Percentiles rank a stretch among this genome's conserved stretches.
Conservation (phyloP, 2,113 vertebrate genomes). For the Elgaria multicarinata region DNA sequence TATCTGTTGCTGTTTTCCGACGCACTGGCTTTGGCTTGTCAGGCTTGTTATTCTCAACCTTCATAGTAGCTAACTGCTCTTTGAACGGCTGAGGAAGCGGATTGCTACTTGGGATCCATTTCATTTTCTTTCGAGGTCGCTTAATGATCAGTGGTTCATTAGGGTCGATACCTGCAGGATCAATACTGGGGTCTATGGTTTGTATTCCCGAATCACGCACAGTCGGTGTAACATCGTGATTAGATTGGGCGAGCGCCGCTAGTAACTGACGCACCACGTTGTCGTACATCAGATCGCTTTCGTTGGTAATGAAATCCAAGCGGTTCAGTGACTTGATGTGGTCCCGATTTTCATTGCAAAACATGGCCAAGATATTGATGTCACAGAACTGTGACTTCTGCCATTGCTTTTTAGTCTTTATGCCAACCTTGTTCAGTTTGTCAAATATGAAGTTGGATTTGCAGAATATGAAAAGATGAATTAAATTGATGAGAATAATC, state of each 20-base stretch:
- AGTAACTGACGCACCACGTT: conserved; percentile 97
- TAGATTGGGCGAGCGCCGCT: conserved; percentile 95
- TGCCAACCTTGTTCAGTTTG: conserved; percentile 98
- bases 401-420: conserved; percentile 96
- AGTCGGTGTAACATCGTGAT: conserved; percentile 94
- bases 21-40: conserved; percentile 93
- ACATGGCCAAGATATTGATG: conserved; percentile 99
- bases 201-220: conserved; percentile 93
- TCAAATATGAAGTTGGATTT: conserved; percentile 99
- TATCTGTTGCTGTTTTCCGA: conserved; percentile 90
- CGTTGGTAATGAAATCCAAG: conserved; percentile 98
- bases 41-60: conserved; percentile 91
- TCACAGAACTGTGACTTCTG: conserved; percentile 99
- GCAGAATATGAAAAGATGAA: conserved; percentile 96
- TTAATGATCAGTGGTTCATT: conserved; percentile 92
- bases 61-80: conserved; percentile 89
- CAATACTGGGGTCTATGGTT: conserved; percentile 89
- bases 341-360: conserved; percentile 98
- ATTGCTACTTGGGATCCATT: conserved; percentile 93
- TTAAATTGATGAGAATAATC: conserved; percentile 93
- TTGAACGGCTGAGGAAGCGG: conserved; percentile 96
- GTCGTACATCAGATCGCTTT: conserved; percentile 99
- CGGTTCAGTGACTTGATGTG: conserved; percentile 98
- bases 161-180: conserved; percentile 86
- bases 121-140: conserved; percentile 95